A percentile compares a stretch with the other conserved stretches of the same genome.
Conservation (phyloP, 2,113 vertebrate species). For the Pica pica region DNA sequence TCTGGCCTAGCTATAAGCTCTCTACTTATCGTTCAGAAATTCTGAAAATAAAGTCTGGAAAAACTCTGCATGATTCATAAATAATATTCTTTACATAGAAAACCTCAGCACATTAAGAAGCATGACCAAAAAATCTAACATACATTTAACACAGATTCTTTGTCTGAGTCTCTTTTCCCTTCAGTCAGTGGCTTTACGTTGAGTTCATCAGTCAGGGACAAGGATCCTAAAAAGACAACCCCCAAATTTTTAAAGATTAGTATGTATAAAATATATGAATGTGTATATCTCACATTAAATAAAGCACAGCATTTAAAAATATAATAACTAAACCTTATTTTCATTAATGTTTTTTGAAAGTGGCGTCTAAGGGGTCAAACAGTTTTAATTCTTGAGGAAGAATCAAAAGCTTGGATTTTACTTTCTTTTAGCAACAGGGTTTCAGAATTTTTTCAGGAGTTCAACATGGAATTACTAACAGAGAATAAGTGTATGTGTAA, state of each 20-base stretch:
- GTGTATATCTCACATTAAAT: background rate
- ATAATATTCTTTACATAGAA: background rate
- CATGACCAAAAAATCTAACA: background rate
- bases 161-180: background rate
- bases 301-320: background rate
- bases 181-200: background rate
- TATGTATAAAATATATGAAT: background rate
- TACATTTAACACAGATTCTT: background rate
- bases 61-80: background rate
- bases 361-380: background rate
- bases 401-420: background rate
- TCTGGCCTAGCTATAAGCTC: background rate
- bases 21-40: background rate
- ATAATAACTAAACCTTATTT: background rate
- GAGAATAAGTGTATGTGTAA: background rate
- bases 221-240: background rate
- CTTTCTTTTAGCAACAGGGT: background rate
- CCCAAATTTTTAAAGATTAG: background rate
- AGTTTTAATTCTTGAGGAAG: background rate
- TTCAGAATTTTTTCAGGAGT: background rate
- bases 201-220: background rate
- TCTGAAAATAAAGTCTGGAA: background rate
- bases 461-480: background rate
- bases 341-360: background rate
- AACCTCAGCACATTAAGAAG: background rate